These are phyloP conservation scores for Puntigrus tetrazona DNA, from an alignment of 2,113 vertebrate species.

Conservation along the genomic window DNA sequence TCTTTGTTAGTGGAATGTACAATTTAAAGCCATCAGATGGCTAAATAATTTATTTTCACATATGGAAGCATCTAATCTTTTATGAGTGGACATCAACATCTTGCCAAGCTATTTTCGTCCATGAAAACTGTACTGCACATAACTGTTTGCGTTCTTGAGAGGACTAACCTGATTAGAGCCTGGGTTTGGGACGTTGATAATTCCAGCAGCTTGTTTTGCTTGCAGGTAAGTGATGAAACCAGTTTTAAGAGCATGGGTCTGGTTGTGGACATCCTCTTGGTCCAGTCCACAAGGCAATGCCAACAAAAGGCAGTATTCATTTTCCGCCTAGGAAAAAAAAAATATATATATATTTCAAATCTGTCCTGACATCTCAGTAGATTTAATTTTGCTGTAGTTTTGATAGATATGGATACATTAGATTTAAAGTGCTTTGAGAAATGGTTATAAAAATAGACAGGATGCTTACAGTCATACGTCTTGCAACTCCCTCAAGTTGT, in stretches of 20 bases:
- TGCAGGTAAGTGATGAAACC: conserved; percentile 98
- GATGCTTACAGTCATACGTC: conserved; percentile 90
- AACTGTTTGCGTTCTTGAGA: background rate
- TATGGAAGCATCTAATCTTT: background rate
- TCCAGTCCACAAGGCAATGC: conserved; percentile 95
- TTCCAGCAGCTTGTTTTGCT: conserved; percentile 96
- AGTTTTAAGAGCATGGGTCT: conserved; percentile 94
- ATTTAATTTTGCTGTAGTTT: background rate
- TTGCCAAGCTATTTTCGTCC: background rate
- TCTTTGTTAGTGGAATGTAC: background rate
- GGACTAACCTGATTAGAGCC: conserved; percentile 92
- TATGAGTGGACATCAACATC: background rate
- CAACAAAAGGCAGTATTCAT: conserved; percentile 94
- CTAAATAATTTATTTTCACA: background rate
- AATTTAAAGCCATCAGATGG: background rate
- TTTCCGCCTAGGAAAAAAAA: conserved; percentile 83
- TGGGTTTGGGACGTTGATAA: conserved; percentile 98
- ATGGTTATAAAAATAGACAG: background rate
- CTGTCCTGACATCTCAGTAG: background rate
- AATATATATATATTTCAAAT: background rate
- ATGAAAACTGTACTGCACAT: background rate
- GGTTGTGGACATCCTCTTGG: conserved; percentile 93
- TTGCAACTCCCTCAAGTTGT: conserved; percentile 92
- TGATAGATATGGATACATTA: background rate
- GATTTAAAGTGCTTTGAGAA: background rate